Evolutionary conservation across 2,888 invertebrate species (phyloP), one percentile per base, ranked within the genome.

Genomic region (Cerastis leucographa): DNA sequence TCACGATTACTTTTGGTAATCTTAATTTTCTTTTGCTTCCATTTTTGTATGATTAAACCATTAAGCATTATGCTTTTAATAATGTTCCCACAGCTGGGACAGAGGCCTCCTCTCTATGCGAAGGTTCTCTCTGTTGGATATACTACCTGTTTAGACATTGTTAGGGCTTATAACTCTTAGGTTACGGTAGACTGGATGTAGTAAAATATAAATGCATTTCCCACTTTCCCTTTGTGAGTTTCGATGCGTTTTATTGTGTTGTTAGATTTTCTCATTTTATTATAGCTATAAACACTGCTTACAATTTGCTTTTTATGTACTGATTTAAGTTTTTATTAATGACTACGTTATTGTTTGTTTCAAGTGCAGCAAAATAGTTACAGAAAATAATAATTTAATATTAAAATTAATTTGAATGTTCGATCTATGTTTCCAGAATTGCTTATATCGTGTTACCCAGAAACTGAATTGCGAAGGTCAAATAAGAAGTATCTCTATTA

Each of bases 161-260:
- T 75, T 70, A 61, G 62, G 73, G 77, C 81, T 85, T 79, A 85
- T 65, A 62, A 67, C 40, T 65, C 35, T 78, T 81, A 80, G 76
- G 78, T 87, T 85, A 87, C 76, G 71, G 65, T 72, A 77, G 73
- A 70, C 76, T 81, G 76, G 80, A 74, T 80, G 85, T 89, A 88
- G 84, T 89, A 89, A 89, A 90, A 82, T 72, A 70, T 74, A 85
- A 76, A 81, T 80, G 65, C 76, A 73, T 83, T 88, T 84, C 66
- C 74, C 82, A 86, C 89, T 86, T 87, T 89, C 88, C 74, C 80
- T 84, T 78, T 62, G 76, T 65, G 44, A 68, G 65, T 42, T 82
- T 73, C 73, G 42, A 76, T 83, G 70, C 44, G 79, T 78, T 82
- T 82, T 83, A 83, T 80, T 78, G 71, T 65, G 51, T 66, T 78